Evolutionary conservation across 2,113 vertebrate species (phyloP).

Genomic region (Notarius quadriscutis): DNA sequence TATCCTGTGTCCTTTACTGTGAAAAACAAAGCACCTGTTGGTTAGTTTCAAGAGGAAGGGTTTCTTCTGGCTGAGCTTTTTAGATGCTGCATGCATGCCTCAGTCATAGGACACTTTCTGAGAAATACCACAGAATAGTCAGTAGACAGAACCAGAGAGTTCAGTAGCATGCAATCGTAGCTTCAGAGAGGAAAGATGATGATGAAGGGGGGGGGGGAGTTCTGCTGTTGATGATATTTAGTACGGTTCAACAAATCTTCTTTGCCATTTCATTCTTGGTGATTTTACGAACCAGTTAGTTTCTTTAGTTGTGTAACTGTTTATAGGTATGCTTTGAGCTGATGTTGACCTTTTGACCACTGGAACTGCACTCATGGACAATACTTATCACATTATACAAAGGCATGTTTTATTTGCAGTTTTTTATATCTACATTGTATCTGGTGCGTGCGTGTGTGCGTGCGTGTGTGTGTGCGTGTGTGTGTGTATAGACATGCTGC

Average conservation of each 20-base stretch:
- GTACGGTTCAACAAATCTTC: background rate
- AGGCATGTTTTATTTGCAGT: background rate
- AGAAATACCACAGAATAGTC: conserved; percentile 45
- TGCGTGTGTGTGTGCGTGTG: background rate
- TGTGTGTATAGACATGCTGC: conserved; percentile 58
- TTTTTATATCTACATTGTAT: background rate
- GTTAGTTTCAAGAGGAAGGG: background rate
- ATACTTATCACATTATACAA: background rate
- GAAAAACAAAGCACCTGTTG: background rate
- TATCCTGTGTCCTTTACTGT: background rate
- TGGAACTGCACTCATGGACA: background rate
- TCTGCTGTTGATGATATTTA: background rate
- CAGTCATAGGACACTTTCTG: conserved; percentile 21
- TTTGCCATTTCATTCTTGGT: background rate
- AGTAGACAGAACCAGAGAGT: background rate
- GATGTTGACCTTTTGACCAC: background rate
- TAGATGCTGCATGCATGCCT: background rate
- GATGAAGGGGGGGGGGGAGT: background rate
- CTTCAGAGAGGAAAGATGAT: background rate
- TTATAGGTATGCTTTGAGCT: background rate
- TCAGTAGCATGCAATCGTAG: background rate
- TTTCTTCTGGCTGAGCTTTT: background rate
- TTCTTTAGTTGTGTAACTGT: background rate
- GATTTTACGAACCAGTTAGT: background rate
- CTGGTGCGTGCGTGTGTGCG: background rate